Evolutionary conservation across 2,797 vertebrate genomes (phyloP), one percentile per base, ranked within the genome.

Genomic region (Gouania willdenowi): DNA sequence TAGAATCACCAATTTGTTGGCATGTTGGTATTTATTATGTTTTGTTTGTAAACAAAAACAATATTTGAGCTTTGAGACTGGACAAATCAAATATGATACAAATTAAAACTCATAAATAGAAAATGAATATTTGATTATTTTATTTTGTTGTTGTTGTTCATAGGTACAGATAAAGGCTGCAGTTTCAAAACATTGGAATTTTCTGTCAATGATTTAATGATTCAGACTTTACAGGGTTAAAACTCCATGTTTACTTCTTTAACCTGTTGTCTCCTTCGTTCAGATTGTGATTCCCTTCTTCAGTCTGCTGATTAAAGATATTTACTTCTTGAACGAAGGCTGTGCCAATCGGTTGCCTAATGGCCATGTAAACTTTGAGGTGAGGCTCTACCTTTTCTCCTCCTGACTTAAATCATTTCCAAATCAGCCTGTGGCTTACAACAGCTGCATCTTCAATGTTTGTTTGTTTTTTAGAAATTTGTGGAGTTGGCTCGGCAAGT

Each of bases 261-360:
- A n/a, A n/a, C n/a, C n/a, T n/a, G n/a, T n/a, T n/a, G n/a, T n/a
- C n/a, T n/a, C n/a, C 34, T 32, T 18, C 44, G 48, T 64, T 56
- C 78, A 95, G 94, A 93, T 95, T 46, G 94, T 97, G 57, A 94
- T 98, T 54, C 94, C 94, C 3, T 98, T 98, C 90, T 97, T 98
- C 86, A 97, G 94, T 67, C 83, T 98, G 11, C 84, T 97, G 75
- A 95, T 97, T 74, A 96, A 98, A 84, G 94, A 97, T 69, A 94
- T 97, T 77, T 95, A 98, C 80, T 96, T 98, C 82, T 84, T 95
- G 60, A 95, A 95, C 4, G 94, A 97, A 77, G 92, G 93, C 64
- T 96, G 94, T 36, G 91, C 92, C 64, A 95, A 92, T 71, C 88
- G 92, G 40, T 84, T 96, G 64, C 91, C 94, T 56, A 96, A 94